Percentiles rank a stretch among this genome's conserved stretches.
Conservation (phyloP, 2,113 vertebrate genomes). For the Campylomormyrus numenius region DNA sequence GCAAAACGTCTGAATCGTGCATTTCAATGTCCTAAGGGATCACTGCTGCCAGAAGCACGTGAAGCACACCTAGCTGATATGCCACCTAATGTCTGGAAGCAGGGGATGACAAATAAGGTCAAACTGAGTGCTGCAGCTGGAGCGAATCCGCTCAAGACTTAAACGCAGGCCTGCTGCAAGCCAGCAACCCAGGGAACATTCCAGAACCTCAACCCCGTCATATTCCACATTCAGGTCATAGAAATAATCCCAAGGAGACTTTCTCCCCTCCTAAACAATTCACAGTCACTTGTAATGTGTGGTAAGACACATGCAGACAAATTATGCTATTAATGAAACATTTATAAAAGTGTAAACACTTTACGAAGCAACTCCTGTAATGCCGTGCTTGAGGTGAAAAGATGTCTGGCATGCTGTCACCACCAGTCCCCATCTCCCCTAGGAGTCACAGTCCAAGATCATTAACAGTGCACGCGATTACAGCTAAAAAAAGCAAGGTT, state of each 20-base stretch:
- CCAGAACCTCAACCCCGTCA: not conserved
- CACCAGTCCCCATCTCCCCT: not conserved
- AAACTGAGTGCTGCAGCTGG: not conserved
- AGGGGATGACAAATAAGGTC: not conserved
- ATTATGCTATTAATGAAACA: not conserved
- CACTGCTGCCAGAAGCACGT: not conserved
- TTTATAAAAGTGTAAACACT: not conserved
- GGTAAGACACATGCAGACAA: not conserved
- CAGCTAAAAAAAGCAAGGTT: not conserved
- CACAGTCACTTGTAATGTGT: not conserved
- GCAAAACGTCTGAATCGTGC: not conserved
- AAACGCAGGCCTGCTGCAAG: not conserved
- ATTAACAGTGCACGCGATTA: slow-evolving; percentile 7
- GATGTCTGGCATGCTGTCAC: not conserved
- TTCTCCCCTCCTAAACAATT: not conserved
- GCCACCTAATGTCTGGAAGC: not conserved
- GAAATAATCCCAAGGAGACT: not conserved
- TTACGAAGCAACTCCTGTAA: not conserved
- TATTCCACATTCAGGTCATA: not conserved
- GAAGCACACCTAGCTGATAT: not conserved
- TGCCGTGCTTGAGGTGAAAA: not conserved
- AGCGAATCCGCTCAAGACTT: not conserved
- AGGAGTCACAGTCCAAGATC: not conserved
- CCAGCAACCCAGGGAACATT: not conserved
- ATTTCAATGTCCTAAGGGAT: not conserved